These are phyloP conservation scores for Prionailurus bengalensis DNA, from an alignment of 2,113 vertebrate genomes.

Conservation along the genomic window DNA sequence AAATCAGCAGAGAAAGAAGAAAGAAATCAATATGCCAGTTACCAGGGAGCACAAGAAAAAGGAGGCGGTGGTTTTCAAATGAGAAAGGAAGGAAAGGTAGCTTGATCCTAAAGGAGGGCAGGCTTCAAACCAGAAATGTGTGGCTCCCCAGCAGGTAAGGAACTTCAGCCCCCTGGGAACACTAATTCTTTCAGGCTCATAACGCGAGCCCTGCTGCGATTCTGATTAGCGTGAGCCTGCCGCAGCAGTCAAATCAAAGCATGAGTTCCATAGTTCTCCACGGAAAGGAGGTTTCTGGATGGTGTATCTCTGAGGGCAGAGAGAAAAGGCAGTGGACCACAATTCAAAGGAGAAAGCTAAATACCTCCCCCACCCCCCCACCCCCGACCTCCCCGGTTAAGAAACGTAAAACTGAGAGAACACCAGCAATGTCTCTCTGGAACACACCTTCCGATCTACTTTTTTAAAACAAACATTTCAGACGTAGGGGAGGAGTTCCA, in stretches of 20 bases:
- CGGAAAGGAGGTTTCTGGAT: conserved; percentile 48
- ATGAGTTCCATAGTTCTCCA: not conserved
- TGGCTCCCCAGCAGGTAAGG: conserved; percentile 66
- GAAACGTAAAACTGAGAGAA: conserved; percentile 58
- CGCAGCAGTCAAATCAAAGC: not conserved
- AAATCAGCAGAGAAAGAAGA: not conserved
- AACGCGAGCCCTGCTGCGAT: conserved; percentile 46
- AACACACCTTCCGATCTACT: not conserved
- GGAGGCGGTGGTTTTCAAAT: not conserved
- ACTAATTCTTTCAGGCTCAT: conserved; percentile 67
- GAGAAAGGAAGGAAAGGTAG: conserved; percentile 36
- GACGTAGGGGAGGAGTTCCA: not conserved
- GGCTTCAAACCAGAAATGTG: conserved; percentile 45
- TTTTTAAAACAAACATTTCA: conserved; percentile 51
- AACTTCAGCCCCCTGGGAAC: conserved; percentile 56
- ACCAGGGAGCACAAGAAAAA: conserved; percentile 23
- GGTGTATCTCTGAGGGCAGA: conserved; percentile 64
- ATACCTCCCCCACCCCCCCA: not conserved
- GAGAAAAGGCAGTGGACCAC: conserved; percentile 54
- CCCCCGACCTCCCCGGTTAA: not conserved
- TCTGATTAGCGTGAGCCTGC: not conserved
- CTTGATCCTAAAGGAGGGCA: not conserved
- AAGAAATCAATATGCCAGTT: conserved; percentile 18
- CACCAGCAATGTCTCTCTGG: not conserved
- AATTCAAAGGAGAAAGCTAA: conserved; percentile 63